Percentiles rank a stretch among this genome's conserved stretches.
Evolutionary conservation across 1,140 invertebrate genomes (phyloP).

Genomic region (Procambarus clarkii): DNA sequence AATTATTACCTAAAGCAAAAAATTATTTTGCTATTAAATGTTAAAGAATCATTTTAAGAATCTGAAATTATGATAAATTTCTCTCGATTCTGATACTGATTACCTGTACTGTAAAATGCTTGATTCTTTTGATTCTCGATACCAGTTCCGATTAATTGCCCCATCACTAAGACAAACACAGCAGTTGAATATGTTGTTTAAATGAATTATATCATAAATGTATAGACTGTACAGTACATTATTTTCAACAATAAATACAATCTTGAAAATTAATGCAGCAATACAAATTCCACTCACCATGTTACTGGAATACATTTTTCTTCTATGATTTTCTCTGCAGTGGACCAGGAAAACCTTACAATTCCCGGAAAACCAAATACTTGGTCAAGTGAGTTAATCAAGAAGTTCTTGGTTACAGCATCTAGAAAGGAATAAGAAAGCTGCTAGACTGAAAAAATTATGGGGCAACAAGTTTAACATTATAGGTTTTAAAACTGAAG

Average conservation of each 20-base stretch:
- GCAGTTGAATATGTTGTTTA: background rate
- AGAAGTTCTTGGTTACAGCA: constrained; percentile 95
- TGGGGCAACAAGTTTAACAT: too few species aligned
- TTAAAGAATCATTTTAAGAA: too few species aligned
- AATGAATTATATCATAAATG: background rate
- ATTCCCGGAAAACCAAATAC: constrained; percentile 97
- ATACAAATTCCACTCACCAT: constrained; percentile 78
- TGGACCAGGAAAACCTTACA: constrained; percentile 99
- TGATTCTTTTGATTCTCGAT: too few species aligned
- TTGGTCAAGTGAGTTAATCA: constrained; percentile 87
- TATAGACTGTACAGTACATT: background rate
- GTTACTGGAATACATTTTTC: constrained; percentile 84
- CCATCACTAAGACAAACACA: background rate
- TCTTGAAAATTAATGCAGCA: background rate
- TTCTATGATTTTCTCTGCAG: constrained; percentile 88
- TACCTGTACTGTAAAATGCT: too few species aligned
- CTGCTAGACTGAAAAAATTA: too few species aligned
- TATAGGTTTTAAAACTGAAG: too few species aligned
- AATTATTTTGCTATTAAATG: too few species aligned
- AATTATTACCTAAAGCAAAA: too few species aligned
- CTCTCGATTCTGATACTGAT: too few species aligned
- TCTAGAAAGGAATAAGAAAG: constrained; percentile 80
- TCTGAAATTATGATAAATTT: too few species aligned
- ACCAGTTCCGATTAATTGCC: background rate
- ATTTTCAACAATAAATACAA: background rate